These are phyloP conservation scores for Cataglyphis rosenhaueri DNA, from an alignment of 2,888 invertebrate genomes.

Conservation along the genomic window DNA sequence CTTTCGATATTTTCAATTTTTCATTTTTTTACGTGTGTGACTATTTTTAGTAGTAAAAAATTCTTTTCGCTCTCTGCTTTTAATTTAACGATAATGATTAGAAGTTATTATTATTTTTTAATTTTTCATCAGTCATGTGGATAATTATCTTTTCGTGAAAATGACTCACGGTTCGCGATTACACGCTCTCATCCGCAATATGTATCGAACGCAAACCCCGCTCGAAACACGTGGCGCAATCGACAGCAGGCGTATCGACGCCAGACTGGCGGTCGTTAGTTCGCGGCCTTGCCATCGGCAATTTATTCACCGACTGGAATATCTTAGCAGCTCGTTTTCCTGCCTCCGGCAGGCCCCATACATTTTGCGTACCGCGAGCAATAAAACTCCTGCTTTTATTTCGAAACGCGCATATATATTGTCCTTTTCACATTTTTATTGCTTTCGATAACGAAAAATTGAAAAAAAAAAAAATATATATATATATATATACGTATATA, in stretches of 20 bases:
- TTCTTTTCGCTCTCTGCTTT: not conserved
- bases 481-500: not conserved
- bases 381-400: conserved; percentile 5
- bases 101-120: not conserved
- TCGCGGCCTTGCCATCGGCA: conserved; percentile 79
- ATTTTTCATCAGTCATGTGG: not conserved
- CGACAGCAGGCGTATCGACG: conserved; percentile 76
- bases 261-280: conserved; percentile 78
- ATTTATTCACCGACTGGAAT: conserved; percentile 78
- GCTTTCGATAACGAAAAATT: not conserved
- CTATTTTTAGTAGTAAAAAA: not conserved
- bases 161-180: not conserved
- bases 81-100: not conserved
- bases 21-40: not conserved
- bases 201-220: conserved; percentile 41
- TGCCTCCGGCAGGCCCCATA: conserved; percentile 62
- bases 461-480: not conserved
- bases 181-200: conserved; percentile 3
- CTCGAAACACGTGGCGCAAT: conserved; percentile 58
- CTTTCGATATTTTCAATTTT: not conserved
- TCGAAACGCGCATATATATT: conserved; percentile 22
- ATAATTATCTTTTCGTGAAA: not conserved
- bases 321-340: conserved; percentile 65
- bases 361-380: conserved; percentile 53
- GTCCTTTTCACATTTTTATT: not conserved